Evolutionary conservation across 1,140 invertebrate species (phyloP), one percentile per base, ranked within the genome.

Genomic region (Drosophila arizonae): DNA sequence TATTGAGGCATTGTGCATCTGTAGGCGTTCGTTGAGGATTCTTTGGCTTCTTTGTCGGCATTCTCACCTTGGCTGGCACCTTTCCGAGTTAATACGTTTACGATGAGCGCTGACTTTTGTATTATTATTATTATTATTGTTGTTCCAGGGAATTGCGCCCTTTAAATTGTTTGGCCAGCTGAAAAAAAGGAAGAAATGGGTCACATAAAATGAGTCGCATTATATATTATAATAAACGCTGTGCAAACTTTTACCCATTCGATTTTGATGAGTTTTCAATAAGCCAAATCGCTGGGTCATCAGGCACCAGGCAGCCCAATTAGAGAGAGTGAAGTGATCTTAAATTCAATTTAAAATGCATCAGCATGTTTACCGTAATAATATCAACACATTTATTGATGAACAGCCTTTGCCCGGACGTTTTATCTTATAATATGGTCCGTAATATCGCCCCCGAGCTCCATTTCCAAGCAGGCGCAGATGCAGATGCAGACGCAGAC

Each of bases 261-360:
- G 64, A 45, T 56, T 72, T 56, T 76, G 73, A 84, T 87, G 75
- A 64, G 60, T 79, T 87, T 87, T 79, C 84, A 88, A 88, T 87
- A 76, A 87, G 68, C 33, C 30, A 75, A 85, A 85, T 80, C 73
- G 72, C 66, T 77, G 72, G 46, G 15, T 15, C 58, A 52, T 62
- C 36, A 65, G 64, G 62, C 21, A 24, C 64, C 57, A 52, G 24
- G 61, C 15, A 9, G 13, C 15, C 79, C 78, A 86, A 86, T 87
- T 86, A 86, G 82, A 76, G 82, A 81, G 75, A 70, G 57, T 46
- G 10, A 26, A 52, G 43, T 63, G 81, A 72, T 73, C 72, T 80
- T 84, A 80, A 87, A 87, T 80, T 87, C 84, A 87, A 87, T 87
- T 88, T 87, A 87, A 87, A 88, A 88, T 74, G 71, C 84, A 87